A percentile compares a stretch with the other conserved stretches of the same genome.
Conservation (phyloP, 2,113 vertebrate genomes). For the Percopsis transmontana region DNA sequence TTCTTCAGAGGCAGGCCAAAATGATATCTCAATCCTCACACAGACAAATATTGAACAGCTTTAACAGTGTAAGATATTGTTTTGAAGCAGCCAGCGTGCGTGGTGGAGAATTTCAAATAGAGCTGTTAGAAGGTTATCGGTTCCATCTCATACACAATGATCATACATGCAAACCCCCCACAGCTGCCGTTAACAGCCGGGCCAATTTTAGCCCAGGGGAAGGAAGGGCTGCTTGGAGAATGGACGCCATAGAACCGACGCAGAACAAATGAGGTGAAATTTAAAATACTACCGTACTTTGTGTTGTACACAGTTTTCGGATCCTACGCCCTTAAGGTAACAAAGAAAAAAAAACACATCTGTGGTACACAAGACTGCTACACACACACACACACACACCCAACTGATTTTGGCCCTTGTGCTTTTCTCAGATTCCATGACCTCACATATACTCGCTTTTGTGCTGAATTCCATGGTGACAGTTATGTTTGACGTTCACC, state of each 20-base stretch:
- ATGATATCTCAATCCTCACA: too few relatives aligned
- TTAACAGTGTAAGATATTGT: not conserved
- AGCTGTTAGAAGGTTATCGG: constrained; percentile 46
- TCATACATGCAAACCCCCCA: constrained; percentile 36
- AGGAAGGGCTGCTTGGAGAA: constrained; percentile 68
- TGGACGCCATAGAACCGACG: constrained; percentile 41
- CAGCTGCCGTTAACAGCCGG: constrained; percentile 52
- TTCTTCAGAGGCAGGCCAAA: too few relatives aligned
- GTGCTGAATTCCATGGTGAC: constrained; percentile 51
- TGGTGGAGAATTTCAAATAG: constrained; percentile 18
- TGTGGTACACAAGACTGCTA: constrained; percentile 5
- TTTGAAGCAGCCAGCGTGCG: constrained; percentile 13
- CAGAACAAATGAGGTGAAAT: constrained; percentile 42
- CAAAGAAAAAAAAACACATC: constrained; percentile 27
- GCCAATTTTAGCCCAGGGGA: constrained; percentile 69
- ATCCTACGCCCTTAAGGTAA: constrained; percentile 37
- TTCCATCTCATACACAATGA: constrained; percentile 61
- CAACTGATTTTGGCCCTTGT: not conserved
- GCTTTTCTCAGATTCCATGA: constrained; percentile 36
- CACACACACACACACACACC: not conserved
- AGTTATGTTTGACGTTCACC: constrained; percentile 37
- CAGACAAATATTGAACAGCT: too few relatives aligned
- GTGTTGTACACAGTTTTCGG: constrained; percentile 24
- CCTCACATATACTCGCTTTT: constrained; percentile 34
- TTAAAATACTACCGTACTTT: constrained; percentile 28